These are phyloP conservation scores for Ctenopoma kingsleyae DNA, from an alignment of 2,797 vertebrate genomes.

Conservation along the genomic window DNA sequence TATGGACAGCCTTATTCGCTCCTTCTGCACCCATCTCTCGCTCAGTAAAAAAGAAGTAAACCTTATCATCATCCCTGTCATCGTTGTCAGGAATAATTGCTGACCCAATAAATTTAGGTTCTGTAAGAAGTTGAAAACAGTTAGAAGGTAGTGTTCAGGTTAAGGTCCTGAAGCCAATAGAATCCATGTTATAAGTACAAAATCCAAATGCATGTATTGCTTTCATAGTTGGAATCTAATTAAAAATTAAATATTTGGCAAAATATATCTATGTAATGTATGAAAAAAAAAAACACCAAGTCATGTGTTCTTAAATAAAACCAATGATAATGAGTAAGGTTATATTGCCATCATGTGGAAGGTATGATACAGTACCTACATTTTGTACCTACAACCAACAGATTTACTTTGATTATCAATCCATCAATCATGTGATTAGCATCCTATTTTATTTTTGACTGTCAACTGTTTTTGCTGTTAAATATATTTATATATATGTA, in stretches of 20 bases:
- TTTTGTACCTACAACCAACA: background rate
- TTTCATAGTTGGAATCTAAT: background rate
- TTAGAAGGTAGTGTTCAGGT: too few species aligned
- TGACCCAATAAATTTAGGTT: conserved; percentile 94
- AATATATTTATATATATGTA: too few species aligned
- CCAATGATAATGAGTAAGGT: too few species aligned
- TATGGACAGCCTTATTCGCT: conserved; percentile 87
- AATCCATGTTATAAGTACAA: background rate
- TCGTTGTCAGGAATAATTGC: conserved; percentile 95
- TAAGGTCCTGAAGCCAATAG: too few species aligned
- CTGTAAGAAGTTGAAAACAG: conserved; percentile 68
- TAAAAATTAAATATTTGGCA: background rate
- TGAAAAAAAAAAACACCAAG: background rate
- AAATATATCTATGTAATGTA: background rate
- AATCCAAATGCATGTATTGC: background rate
- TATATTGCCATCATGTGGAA: background rate
- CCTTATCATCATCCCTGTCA: conserved; percentile 94
- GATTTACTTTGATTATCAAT: background rate
- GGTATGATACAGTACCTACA: background rate
- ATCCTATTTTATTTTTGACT: too few species aligned
- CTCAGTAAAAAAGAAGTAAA: conserved; percentile 98
- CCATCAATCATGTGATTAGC: too few species aligned
- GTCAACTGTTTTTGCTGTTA: too few species aligned
- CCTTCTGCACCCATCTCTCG: conserved; percentile 89
- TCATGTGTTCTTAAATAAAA: background rate